These are phyloP conservation scores for Crematogaster levior DNA, from an alignment of 2,888 invertebrate species.

Conservation along the genomic window DNA sequence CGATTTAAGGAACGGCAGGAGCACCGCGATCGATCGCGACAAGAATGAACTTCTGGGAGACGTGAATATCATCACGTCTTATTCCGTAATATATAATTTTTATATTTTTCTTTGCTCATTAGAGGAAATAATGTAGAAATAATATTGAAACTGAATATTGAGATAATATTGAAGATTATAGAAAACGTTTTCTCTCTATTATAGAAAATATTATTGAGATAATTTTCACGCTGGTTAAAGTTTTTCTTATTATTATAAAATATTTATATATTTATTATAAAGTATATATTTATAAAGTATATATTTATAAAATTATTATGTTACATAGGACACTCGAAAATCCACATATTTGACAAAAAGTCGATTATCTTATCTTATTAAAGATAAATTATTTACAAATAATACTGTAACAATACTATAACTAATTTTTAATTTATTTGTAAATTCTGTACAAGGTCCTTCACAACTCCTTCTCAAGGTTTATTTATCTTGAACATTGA, in stretches of 20 bases:
- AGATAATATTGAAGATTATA: not conserved
- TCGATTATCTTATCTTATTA: not conserved
- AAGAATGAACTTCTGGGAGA: constrained; percentile 61
- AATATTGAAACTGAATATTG: not conserved
- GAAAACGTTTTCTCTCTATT: not conserved
- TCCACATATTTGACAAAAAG: not conserved
- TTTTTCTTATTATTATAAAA: not conserved
- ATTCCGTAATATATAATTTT: constrained; percentile 60
- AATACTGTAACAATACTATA: no score
- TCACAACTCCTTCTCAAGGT: not conserved
- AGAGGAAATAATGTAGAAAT: no score
- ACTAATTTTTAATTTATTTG: not conserved
- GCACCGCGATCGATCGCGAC: constrained; percentile 59
- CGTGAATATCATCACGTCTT: constrained; percentile 26
- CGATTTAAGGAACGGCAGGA: constrained; percentile 49
- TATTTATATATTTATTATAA: no score
- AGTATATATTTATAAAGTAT: not conserved
- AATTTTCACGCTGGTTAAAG: not conserved
- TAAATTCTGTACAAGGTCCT: no score
- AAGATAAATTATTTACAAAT: not conserved
- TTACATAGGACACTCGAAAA: not conserved
- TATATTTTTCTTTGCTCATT: not conserved
- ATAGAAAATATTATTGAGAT: not conserved
- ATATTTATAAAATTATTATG: no score
- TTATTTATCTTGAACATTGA: not conserved